phyloP scores from a whole-genome alignment of 2,888 invertebrate genomes.

The Arrhopalites spinosus region DNA sequence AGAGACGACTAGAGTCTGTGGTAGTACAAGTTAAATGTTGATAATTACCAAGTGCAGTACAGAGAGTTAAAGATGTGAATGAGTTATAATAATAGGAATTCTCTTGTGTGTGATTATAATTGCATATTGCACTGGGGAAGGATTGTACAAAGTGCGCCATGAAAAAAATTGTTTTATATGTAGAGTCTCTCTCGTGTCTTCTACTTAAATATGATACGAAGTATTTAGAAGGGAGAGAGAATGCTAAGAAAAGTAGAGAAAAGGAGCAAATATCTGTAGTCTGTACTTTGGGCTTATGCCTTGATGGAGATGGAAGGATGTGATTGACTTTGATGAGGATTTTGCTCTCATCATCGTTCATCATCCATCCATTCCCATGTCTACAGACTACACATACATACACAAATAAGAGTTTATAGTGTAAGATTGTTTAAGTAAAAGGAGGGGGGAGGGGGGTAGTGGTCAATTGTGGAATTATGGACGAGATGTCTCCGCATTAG shows the following conservation, averaged over 20 bases:
- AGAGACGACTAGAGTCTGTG: background rate
- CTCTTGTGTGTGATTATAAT: slow-evolving; percentile 4
- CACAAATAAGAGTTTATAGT: background rate
- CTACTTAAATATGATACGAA: no score
- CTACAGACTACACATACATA: background rate
- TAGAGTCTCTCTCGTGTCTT: background rate
- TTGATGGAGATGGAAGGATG: slow-evolving; percentile 9
- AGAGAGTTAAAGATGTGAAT: slow-evolving; percentile 10
- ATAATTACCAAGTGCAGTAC: slow-evolving; percentile 2
- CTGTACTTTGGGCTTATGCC: background rate
- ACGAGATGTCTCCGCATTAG: slow-evolving; percentile 16
- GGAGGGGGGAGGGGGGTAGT: background rate
- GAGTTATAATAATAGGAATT: slow-evolving; percentile 25
- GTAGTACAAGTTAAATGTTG: background rate
- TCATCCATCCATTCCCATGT: slow-evolving; percentile 11
- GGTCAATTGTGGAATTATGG: slow-evolving; percentile 6
- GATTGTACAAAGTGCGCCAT: background rate
- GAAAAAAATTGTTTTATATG: background rate
- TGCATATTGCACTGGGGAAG: background rate
- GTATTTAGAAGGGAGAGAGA: background rate
- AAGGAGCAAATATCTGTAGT: background rate
- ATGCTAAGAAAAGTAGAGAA: background rate
- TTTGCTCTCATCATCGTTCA: slow-evolving; percentile 24
- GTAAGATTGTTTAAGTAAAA: background rate
- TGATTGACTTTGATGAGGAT: slow-evolving; percentile 30